Base-by-base conservation (phyloP, 2,888 invertebrate species). In the Drymonia ruficornis region DNA sequence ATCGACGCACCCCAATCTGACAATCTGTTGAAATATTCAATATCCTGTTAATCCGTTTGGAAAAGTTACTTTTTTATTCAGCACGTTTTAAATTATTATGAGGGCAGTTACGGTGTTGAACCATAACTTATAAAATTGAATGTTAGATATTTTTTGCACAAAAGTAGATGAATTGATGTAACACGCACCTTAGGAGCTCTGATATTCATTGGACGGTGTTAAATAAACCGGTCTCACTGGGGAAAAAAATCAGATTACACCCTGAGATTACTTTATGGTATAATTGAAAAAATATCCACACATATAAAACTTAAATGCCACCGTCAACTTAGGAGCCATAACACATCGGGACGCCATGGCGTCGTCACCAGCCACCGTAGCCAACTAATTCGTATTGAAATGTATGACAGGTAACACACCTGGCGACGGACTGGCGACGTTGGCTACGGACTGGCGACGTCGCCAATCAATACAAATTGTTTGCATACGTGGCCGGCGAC, bases 1-100 rank as follows among this genome's bases (percentile, higher is more conserved):
- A 4, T 9, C 12, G 28, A 51, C 49, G 49, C 38, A 54, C 60
- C 54, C 52, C 56, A 65, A 70, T 69, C 67, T 70, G 70, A 67
- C 53, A 61, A 67, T 67, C 63, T 67, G 55, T 53, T 74, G 56
- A 63, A 70, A 74, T 66, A 74, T 74, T 70, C 63, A 74, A 72
- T 62, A 61, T 58, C 59, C 59, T 56, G 67, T 68, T 72, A 72
- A 74, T 72, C 63, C 63, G 65, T 71, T 70, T 74, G 60, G 51
- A 65, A 68, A 67, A 72, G 65, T 67, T 58, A 61, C 67, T 71
- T 70, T 68, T 69, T 60, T 58, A 74, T 74, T 72, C 67, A 71
- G 56, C 49, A 58, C 52, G 52, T 54, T 49, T 63, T 65, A 65
- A 66, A 68, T 70, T 60, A 65, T 69, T 65, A 62, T 69, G 52